A percentile compares a stretch with the other conserved stretches of the same genome.
phyloP scores from a whole-genome alignment of 2,113 vertebrate genomes.

The Propithecus coquereli region DNA sequence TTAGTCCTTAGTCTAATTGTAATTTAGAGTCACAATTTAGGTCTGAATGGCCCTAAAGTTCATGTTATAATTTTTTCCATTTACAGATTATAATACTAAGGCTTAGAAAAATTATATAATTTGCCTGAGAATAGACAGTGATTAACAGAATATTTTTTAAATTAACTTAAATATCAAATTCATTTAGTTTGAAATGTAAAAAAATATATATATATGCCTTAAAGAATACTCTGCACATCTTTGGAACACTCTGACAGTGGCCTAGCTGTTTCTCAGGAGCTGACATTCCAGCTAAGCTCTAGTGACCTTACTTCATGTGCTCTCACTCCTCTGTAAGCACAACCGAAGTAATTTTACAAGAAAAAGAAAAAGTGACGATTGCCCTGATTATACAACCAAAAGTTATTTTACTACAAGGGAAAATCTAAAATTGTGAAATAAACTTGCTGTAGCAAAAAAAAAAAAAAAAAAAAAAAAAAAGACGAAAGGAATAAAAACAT shows the following conservation, averaged over 20 bases:
- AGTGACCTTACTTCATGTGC: neutral
- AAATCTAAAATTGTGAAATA: neutral
- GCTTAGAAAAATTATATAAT: neutral
- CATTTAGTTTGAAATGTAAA: neutral
- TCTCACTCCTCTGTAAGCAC: rapidly evolving
- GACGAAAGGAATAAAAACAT: neutral
- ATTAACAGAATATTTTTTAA: neutral
- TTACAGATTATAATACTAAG: neutral
- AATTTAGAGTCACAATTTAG: neutral
- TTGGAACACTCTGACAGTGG: neutral
- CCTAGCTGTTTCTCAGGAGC: neutral
- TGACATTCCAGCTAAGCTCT: neutral
- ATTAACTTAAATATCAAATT: neutral
- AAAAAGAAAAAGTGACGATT: neutral
- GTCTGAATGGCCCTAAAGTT: neutral
- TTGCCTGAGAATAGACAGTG: neutral
- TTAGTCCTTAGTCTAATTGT: neutral
- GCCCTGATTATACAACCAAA: neutral
- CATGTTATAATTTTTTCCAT: neutral
- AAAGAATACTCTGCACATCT: rapidly evolving
- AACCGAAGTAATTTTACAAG: neutral
- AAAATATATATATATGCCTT: neutral
- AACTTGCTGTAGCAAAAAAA: neutral
- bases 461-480: neutral
- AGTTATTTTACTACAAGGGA: neutral